These are phyloP conservation scores for Notiomystis cincta DNA, from an alignment of 2,113 vertebrate species.

Conservation along the genomic window DNA sequence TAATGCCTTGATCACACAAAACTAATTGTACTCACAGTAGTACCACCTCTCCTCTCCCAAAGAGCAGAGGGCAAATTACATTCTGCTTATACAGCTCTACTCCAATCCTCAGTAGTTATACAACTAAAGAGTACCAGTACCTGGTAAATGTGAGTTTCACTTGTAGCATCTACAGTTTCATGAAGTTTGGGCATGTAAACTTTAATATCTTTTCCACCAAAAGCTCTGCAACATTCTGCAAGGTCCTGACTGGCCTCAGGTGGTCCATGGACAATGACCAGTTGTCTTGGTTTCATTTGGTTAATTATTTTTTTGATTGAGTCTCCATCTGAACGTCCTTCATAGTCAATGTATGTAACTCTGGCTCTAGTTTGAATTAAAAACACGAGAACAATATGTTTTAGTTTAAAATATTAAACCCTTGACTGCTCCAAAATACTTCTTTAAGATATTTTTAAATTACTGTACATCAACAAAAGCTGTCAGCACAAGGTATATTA, in stretches of 20 bases:
- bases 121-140: slow-evolving; percentile 1
- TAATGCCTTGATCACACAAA: neutral
- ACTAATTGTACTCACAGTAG: neutral
- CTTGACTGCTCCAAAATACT: neutral
- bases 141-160: slow-evolving; percentile 99
- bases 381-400: neutral
- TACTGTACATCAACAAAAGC: neutral
- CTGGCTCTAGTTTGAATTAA: slow-evolving; percentile 79
- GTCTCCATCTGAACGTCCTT: slow-evolving; percentile 96
- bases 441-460: neutral
- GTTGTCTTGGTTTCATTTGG: slow-evolving; percentile 96
- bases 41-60: neutral
- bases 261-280: slow-evolving; percentile 93
- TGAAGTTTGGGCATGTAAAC: slow-evolving; percentile 95
- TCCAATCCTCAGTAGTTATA: neutral
- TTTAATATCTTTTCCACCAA: slow-evolving; percentile 97
- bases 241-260: slow-evolving; percentile 93
- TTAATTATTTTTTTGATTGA: slow-evolving; percentile 99
- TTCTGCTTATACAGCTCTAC: neutral
- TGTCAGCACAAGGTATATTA: neutral
- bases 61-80: neutral
- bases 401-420: neutral
- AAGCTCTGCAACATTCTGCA: slow-evolving; percentile 93
- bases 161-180: slow-evolving; percentile 95
- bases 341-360: slow-evolving; percentile 95